Conservation (phyloP, 2,888 invertebrate genomes). For the Agonopterix subpropinquella region DNA sequence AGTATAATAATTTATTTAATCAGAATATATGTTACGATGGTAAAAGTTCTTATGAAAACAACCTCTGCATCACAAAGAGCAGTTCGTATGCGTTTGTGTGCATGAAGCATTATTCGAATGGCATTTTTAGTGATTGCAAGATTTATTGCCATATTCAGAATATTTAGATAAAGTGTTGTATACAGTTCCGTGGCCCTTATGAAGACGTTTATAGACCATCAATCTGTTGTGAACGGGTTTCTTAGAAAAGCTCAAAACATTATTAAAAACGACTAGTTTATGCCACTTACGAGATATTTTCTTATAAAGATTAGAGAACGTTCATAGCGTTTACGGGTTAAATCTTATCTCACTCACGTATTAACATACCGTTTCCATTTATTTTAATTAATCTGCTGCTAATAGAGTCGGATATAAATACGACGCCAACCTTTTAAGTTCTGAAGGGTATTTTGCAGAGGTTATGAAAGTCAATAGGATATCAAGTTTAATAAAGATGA, state of each 20-base stretch:
- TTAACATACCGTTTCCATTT: too few species aligned
- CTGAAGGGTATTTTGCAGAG: not conserved
- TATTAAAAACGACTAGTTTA: slow-evolving; percentile 1
- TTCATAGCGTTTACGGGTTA: too few species aligned
- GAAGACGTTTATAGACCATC: slow-evolving; percentile 19
- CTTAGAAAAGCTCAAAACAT: not conserved
- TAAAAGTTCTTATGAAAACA: too few species aligned
- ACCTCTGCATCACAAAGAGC: too few species aligned
- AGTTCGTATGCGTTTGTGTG: not conserved
- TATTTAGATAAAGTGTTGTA: not conserved
- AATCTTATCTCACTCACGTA: too few species aligned
- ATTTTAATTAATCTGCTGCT: not conserved
- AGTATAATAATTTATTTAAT: too few species aligned
- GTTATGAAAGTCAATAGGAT: not conserved
- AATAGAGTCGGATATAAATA: not conserved
- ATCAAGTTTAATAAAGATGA: not conserved
- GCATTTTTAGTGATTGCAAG: slow-evolving; percentile 9
- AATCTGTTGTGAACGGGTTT: slow-evolving; percentile 10
- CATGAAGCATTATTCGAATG: not conserved
- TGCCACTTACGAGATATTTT: not conserved
- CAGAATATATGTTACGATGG: too few species aligned
- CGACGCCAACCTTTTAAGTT: not conserved
- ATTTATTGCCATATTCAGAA: slow-evolving; percentile 10
- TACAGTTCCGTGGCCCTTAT: slow-evolving; percentile 7
- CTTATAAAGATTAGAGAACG: not conserved